Evolutionary conservation across 2,113 vertebrate species (phyloP).

Genomic region (Trogon surrucura): DNA sequence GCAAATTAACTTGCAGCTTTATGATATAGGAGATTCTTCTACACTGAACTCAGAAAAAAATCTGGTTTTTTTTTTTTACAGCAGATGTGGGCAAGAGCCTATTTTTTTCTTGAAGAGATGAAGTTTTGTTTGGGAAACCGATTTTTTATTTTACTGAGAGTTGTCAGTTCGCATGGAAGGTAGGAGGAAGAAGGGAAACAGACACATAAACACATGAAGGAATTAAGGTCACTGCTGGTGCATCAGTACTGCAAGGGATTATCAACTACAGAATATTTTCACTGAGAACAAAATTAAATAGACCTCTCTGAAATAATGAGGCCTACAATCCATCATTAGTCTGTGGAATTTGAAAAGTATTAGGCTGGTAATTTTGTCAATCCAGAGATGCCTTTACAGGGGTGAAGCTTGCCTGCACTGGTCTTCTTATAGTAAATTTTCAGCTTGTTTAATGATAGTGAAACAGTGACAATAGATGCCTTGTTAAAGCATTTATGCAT

Average conservation of each 20-base stretch:
- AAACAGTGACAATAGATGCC: neutral
- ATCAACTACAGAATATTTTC: neutral
- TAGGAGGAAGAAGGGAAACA: neutral
- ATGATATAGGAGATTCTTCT: neutral
- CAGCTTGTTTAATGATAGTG: neutral
- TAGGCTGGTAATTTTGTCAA: neutral
- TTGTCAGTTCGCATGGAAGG: neutral
- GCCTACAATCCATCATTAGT: neutral
- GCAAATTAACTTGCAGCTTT: neutral
- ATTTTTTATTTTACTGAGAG: neutral
- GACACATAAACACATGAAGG: neutral
- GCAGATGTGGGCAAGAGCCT: neutral
- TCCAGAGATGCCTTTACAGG: neutral
- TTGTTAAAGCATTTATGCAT: neutral
- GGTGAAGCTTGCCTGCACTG: neutral
- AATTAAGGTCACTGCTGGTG: neutral
- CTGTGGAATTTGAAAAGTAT: neutral
- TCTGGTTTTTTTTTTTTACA: neutral
- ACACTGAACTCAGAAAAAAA: neutral
- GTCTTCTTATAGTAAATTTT: neutral
- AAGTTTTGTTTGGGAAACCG: neutral
- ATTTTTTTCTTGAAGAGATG: neutral
- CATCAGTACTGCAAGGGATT: neutral
- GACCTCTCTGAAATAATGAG: neutral
- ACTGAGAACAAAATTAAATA: slow-evolving; percentile 19